Evolutionary conservation across 1,140 invertebrate genomes (phyloP).

Genomic region (Drosophila setifemur): DNA sequence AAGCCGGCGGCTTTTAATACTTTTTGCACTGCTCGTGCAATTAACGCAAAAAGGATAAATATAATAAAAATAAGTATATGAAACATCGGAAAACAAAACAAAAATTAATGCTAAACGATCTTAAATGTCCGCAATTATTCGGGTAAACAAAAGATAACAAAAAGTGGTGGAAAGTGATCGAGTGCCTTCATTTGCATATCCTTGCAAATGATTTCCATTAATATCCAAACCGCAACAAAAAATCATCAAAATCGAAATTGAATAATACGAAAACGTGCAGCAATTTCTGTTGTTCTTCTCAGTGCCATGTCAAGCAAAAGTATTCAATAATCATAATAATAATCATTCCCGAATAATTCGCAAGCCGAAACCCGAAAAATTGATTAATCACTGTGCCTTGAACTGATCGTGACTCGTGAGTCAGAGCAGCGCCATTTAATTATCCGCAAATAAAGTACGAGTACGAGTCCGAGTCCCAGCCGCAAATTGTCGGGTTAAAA

Average conservation of each 20-base stretch:
- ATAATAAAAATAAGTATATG: no score
- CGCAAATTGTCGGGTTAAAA: slow-evolving; percentile 22
- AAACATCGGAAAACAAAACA: slow-evolving; percentile 14
- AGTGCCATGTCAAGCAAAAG: slow-evolving; percentile 43
- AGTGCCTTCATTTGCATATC: slow-evolving; percentile 68
- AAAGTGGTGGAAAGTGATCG: slow-evolving; percentile 32
- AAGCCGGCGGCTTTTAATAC: slow-evolving; percentile 62
- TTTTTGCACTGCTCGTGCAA: slow-evolving; percentile 15
- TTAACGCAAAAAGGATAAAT: slow-evolving; percentile 50
- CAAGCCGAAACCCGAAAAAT: slow-evolving; percentile 2
- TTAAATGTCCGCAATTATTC: slow-evolving; percentile 26
- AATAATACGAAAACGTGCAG: slow-evolving; percentile 37
- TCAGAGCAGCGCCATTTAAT: slow-evolving; percentile 39
- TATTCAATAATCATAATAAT: slow-evolving; percentile 42
- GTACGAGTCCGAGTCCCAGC: not conserved
- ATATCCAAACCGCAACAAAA: slow-evolving; percentile 25
- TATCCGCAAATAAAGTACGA: slow-evolving; percentile 26
- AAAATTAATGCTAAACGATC: slow-evolving; percentile 28
- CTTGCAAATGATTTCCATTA: slow-evolving; percentile 56
- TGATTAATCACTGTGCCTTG: slow-evolving; percentile 55
- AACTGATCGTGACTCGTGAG: slow-evolving; percentile 62
- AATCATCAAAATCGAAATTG: slow-evolving; percentile 25
- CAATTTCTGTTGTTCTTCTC: slow-evolving; percentile 31
- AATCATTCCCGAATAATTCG: slow-evolving; percentile 14
- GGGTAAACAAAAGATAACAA: slow-evolving; percentile 42